These are phyloP conservation scores for Corvus cornix DNA, from an alignment of 2,113 vertebrate species.

Conservation along the genomic window DNA sequence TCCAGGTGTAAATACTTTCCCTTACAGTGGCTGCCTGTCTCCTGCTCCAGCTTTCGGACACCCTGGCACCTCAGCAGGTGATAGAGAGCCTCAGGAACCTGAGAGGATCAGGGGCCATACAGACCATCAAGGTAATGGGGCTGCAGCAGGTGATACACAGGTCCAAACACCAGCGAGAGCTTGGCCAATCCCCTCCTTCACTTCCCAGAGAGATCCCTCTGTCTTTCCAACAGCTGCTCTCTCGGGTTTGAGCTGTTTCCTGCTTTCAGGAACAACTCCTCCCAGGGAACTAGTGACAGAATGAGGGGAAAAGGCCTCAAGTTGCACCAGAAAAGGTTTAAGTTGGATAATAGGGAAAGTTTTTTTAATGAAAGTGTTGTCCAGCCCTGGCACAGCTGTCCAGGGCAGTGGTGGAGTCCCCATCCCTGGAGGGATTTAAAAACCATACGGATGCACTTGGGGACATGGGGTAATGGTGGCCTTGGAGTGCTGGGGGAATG, in stretches of 20 bases:
- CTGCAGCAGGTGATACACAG: background rate
- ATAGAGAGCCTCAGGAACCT: slow-evolving; percentile 82
- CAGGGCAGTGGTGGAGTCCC: background rate
- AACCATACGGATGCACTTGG: background rate
- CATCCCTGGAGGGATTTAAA: background rate
- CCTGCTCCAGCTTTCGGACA: slow-evolving; percentile 81
- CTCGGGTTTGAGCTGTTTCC: background rate
- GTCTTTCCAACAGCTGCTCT: background rate
- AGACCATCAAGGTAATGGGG: slow-evolving; percentile 88
- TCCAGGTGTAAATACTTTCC: background rate
- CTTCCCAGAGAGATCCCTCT: background rate
- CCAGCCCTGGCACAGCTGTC: background rate
- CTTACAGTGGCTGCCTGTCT: slow-evolving; percentile 87
- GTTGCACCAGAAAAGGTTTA: background rate
- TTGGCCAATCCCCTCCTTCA: rapidly evolving
- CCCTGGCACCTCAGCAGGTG: slow-evolving; percentile 79
- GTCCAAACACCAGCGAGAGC: background rate
- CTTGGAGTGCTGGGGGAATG: background rate
- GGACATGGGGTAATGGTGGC: background rate
- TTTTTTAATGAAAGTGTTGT: background rate
- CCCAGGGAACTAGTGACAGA: background rate
- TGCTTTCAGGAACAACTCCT: background rate
- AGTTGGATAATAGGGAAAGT: background rate
- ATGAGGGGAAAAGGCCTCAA: background rate
- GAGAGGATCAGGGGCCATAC: slow-evolving; percentile 85